Evolutionary conservation across 2,113 vertebrate genomes (phyloP), one percentile per base, ranked within the genome.

Genomic region (Notothenia rossii): DNA sequence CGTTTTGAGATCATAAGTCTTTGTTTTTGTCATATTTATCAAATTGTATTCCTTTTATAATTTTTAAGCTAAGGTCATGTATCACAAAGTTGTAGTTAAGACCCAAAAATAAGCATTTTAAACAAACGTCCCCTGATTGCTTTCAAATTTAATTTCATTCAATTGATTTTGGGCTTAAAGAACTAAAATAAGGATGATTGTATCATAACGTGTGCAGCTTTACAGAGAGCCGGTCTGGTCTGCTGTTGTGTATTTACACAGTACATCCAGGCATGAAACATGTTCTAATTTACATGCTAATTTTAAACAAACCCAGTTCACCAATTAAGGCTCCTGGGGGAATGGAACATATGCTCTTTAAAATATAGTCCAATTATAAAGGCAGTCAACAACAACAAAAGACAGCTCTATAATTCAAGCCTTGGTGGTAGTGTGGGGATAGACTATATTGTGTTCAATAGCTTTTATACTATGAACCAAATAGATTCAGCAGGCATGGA

Each of bases 201-300:
- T 46, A 43, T n/a, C 49, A 68, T 68, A 56, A 76, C n/a, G 9
- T 40, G 56, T 61, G 46, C 84, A 63, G 67, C 67, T 72, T 72
- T 79, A 20, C 29, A 78, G 74, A 46, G 22, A 15, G 54, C 3
- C 2, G 12, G 53, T 50, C 25, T 58, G 18, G 1, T 77, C 46
- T 60, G 55, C 22, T 59, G 53, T 36, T 40, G 45, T 66, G 59
- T 22, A 51, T 60, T 51, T 43, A 51, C 50, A n/a, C 46, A 17
- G 2, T 15, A 62, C 71, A 53, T 62, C 71, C n/a, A 50, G 48
- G 49, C 64, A 45, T 45, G 54, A 59, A 67, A 68, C 65, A n/a
- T 45, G 29, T 18, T 25, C 18, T 53, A 6, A 67, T 55, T 69
- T 69, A 29, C 49, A 67, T 67, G 14, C 43, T 55, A 43, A 43